Evolutionary conservation across 1,140 invertebrate genomes (phyloP), one percentile per base, ranked within the genome.

Genomic region (Rhynchophorus ferrugineus): DNA sequence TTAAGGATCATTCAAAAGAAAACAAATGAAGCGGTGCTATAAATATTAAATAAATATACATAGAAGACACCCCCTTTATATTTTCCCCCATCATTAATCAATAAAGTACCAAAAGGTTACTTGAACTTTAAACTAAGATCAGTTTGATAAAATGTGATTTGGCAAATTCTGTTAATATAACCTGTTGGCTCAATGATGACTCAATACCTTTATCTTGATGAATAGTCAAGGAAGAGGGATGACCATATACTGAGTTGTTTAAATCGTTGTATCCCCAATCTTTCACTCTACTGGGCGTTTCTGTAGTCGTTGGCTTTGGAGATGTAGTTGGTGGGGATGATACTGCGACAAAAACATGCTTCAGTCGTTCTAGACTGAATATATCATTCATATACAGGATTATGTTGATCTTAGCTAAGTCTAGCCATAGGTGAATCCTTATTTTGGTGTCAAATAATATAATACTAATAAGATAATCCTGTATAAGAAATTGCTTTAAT

Each of bases 191-290:
- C 11, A 5, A 6, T 11, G 5, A 6, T 29, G 11, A 6, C 36
- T 54, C 13, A 16, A 19, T 68, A 67, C 68, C 65, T 69, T 75
- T 78, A 46, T 73, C 72, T 42, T 60, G 57, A 63, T 78, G 74
- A 61, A 75, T 74, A 58, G 75, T 78, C 62, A 77, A 67, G 48
- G 75, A 78, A 61, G 75, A 78, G 20, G 77, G 77, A 64, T 78
- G 78, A 35, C 75, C 74, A 67, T 76, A 78, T 61, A 79, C 71
- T 20, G 76, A 77, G 66, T 78, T 78, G 69, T 77, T 78, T 67
- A 76, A 67, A 60, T 78, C 76, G 18, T 71, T 66, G 54, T 64
- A 65, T 17, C 60, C 57, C 69, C 70, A 73, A 57, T 68, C 62
- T 62, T 65, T 67, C 72, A 74, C 71, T 69, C 72, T 73, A 62